Evolutionary conservation across 2,113 vertebrate species (phyloP), one percentile per base, ranked within the genome.

Genomic region (Lota lota): DNA sequence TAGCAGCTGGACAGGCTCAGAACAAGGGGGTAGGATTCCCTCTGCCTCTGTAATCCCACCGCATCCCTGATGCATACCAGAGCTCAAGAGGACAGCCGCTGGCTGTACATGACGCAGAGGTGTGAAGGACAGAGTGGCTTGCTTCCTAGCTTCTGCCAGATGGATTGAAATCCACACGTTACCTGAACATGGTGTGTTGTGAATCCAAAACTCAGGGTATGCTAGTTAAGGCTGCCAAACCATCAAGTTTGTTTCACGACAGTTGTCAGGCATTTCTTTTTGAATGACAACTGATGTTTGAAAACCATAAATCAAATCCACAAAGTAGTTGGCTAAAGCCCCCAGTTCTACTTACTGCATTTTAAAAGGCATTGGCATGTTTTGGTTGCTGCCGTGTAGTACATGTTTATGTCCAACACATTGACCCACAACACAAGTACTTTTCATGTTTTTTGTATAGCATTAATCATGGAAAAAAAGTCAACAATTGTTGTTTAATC

Each of bases 1-100:
- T 40, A 40, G 61, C 18, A 54, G 36, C 21, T 50, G 53, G 24
- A 40, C 53, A 36, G 40, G 60, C 63, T 22, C 14, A 20, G 63
- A 75, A 53, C 72, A 72, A 72, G 72, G 51, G 59, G 72, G 75
- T 62, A 75, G 69, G 69, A 61, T 54, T 63, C 63, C 64, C 19
- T 65, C 56, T 50, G 53, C 21, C 28, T 51, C 16, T 57, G 77
- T 67, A 78, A 72, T 68, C 51, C 53, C 61, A 21, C 16, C 17
- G 33, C 64, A 68, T 67, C 51, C 18, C 19, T 24, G 50, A 36
- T 36, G 66, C 69, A 64, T 64, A 63, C 47, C 54, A 58, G 62
- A 54, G 58, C 54, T 40, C n/a, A 67, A 17, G 36, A 51, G 53
- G 54, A 66, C 68, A 61, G 14, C 60, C 63, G 59, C 72, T 57